These are phyloP conservation scores for Clusia tigrina DNA, from an alignment of 2,888 invertebrate species.

Conservation along the genomic window DNA sequence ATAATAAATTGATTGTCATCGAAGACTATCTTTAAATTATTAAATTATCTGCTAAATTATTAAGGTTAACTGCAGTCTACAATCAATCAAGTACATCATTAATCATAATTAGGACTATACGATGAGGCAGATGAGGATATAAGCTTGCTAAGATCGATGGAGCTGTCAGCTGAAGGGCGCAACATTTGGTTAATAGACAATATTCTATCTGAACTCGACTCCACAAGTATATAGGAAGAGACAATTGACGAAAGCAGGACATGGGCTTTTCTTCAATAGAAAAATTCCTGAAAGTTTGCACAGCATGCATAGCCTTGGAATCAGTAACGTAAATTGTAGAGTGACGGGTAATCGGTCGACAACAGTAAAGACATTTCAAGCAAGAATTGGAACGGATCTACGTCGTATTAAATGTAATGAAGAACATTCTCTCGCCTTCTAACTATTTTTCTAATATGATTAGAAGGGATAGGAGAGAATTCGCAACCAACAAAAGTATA, in stretches of 20 bases:
- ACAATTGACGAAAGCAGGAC: not conserved
- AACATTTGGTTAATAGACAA: not conserved
- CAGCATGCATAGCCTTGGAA: not conserved
- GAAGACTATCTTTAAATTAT: too few species aligned
- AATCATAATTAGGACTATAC: not conserved
- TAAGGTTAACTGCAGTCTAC: not conserved
- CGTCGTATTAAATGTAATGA: not conserved
- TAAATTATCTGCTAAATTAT: not conserved
- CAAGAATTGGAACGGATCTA: too few species aligned
- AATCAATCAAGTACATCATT: not conserved
- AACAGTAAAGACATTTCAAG: too few species aligned
- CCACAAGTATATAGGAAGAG: not conserved
- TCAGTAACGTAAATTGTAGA: not conserved
- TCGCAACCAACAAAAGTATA: not conserved
- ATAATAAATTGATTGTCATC: not conserved
- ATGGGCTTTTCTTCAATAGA: not conserved
- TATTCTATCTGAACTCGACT: not conserved
- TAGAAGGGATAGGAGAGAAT: not conserved
- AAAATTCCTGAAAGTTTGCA: constrained; percentile 2
- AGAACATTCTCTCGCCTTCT: not conserved
- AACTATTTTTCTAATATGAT: not conserved
- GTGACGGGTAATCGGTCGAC: not conserved
- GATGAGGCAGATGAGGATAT: not conserved
- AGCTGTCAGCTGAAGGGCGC: not conserved
- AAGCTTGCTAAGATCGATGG: not conserved